These are phyloP conservation scores for Belonocnema kinseyi DNA, from an alignment of 1,140 invertebrate species.

Conservation along the genomic window DNA sequence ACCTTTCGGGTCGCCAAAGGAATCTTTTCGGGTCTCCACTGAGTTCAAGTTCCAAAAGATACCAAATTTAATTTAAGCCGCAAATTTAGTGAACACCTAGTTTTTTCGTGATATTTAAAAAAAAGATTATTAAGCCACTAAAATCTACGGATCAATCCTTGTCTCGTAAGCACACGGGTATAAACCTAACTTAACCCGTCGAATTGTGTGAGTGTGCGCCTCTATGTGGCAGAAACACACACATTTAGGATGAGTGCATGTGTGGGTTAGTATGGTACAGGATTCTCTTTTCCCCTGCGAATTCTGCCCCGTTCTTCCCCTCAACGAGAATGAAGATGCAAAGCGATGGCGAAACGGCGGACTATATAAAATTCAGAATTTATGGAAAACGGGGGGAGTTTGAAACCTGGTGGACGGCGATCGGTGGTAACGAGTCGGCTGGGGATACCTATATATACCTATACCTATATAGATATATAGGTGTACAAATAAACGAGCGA, in stretches of 20 bases:
- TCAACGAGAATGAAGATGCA: conserved; percentile 20
- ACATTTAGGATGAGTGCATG: neutral
- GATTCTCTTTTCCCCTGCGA: conserved; percentile 10
- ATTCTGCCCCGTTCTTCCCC: neutral
- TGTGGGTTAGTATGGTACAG: neutral
- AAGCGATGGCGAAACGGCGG: conserved; percentile 37
- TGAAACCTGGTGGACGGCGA: conserved; percentile 36
- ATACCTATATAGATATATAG: neutral
- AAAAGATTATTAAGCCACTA: neutral
- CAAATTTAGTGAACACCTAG: too few species aligned
- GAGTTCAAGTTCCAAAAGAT: too few species aligned
- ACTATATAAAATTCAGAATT: conserved; percentile 70
- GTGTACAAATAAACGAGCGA: conserved; percentile 26
- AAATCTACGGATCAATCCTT: neutral
- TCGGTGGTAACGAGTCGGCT: conserved; percentile 34
- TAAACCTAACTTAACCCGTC: neutral
- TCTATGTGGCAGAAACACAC: conserved; percentile 7
- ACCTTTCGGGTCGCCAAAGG: too few species aligned
- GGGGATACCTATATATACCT: conserved; percentile 16
- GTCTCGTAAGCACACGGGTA: neutral
- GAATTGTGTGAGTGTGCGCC: neutral
- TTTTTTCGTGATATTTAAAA: too few species aligned
- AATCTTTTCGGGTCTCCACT: too few species aligned
- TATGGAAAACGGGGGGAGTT: conserved; percentile 65
- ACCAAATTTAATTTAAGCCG: too few species aligned